A percentile compares a stretch with the other conserved stretches of the same genome.
These are phyloP conservation scores for Rynchops niger DNA, from an alignment of 2,113 vertebrate genomes.

Conservation along the genomic window DNA sequence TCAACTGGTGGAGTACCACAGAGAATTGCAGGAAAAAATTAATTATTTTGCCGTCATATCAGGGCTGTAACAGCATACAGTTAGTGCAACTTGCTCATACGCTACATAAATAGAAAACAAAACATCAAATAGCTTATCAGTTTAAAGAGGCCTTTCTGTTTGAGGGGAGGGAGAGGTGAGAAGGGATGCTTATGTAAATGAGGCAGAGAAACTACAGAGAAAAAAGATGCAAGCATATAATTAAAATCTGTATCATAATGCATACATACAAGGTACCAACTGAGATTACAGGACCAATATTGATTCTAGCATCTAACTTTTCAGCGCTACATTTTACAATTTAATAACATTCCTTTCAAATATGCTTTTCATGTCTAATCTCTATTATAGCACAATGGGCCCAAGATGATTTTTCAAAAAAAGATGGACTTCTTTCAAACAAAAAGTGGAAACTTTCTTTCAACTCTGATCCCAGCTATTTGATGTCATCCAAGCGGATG, in stretches of 20 bases:
- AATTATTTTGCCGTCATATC: slow-evolving; percentile 30
- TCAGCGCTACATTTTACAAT: neutral
- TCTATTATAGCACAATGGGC: neutral
- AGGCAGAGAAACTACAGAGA: slow-evolving; percentile 14
- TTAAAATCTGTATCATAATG: slow-evolving; percentile 35
- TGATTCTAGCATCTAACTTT: neutral
- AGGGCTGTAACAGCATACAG: neutral
- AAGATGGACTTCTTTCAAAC: neutral
- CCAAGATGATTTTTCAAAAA: neutral
- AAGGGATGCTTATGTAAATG: neutral
- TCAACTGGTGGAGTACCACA: neutral
- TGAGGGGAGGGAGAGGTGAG: neutral
- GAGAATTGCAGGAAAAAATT: neutral
- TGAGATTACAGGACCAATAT: neutral
- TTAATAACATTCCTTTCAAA: neutral
- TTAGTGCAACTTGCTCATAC: neutral
- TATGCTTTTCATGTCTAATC: neutral
- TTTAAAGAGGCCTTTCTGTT: neutral
- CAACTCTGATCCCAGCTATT: neutral
- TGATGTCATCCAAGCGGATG: neutral
- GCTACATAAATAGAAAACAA: slow-evolving; percentile 7
- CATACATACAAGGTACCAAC: neutral
- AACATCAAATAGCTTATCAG: slow-evolving; percentile 12
- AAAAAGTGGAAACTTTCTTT: neutral
- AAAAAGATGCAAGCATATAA: neutral